Evolutionary conservation across 2,797 vertebrate genomes (phyloP), one percentile per base, ranked within the genome.

Genomic region (Nothura maculosa): DNA sequence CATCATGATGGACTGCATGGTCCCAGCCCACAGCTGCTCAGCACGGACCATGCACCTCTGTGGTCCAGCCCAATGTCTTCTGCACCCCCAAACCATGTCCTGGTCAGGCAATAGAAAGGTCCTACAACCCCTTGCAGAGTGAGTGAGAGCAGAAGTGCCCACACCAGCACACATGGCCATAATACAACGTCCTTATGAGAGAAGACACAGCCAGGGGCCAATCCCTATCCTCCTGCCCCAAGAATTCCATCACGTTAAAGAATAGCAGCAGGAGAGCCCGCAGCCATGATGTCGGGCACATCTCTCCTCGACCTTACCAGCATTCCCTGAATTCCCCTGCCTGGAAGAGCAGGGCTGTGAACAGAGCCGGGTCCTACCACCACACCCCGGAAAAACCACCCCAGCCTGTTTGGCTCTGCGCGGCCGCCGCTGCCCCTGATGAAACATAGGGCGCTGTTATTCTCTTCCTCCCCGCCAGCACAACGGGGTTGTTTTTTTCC

Each of bases 301-400:
- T 92, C 78, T 67, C 36, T 81, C 50, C 81, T 84, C 12, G 48
- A 40, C 54, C 81, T 52, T 6, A 0, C 58, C 0, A 0, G 85
- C 91, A 88, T 93, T 94, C 85, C 95, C 57, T 3, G 45, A 81
- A 75, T 92, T 93, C 86, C 76, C 74, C 60, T 30, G 27, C 38
- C 36, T 21, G 70, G 57, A 77, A 48, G 19, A 80, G 69, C 54
- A 73, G 24, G 67, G 84, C 70, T 87, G 48, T 3, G 0, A 78
- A 55, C 79, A 54, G 70, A 81, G n/a, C 38, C 3, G 4, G 55
- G 58, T 93, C 89, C 86, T 88, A 90, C 69, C 88, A 94, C 88
- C 94, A 94, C 93, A 11, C 90, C 92, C 91, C 58, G 1, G 80
- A 74, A 80, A 93, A 96, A 94, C 93, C 89, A 94, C 96, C 80